Conservation (phyloP, 2,888 invertebrate species). For the Sminthurides aquaticus region DNA sequence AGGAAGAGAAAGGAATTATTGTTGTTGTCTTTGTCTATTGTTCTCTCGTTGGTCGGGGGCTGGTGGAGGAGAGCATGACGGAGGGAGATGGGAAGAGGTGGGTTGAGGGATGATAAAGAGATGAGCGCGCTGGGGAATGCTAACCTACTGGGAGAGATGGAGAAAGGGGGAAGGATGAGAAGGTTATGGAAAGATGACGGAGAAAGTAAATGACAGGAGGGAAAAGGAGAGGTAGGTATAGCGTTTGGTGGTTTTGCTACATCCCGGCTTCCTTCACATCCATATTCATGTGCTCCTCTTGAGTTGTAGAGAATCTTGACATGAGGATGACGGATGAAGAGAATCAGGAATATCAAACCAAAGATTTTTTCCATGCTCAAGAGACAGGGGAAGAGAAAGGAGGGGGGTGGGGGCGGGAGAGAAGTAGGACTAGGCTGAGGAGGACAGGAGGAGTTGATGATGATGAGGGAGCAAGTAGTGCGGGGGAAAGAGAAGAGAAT, state of each 20-base stretch:
- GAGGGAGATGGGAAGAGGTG: neutral
- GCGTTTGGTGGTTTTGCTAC: neutral
- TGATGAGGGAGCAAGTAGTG: neutral
- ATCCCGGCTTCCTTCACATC: neutral
- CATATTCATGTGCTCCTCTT: neutral
- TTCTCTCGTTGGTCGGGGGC: no score
- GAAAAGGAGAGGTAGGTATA: neutral
- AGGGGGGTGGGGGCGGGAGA: no score
- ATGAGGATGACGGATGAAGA: constrained; percentile 26
- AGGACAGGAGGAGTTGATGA: neutral
- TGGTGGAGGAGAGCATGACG: no score
- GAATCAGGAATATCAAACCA: neutral
- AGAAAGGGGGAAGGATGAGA: no score
- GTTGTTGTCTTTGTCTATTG: neutral
- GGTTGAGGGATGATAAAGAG: no score
- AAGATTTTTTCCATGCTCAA: neutral
- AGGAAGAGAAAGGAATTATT: neutral
- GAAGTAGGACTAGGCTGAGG: neutral
- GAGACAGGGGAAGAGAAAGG: neutral
- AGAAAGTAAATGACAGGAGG: neutral
- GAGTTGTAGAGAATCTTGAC: constrained; percentile 9
- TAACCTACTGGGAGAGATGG: no score
- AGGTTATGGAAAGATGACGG: no score
- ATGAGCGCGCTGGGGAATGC: no score
- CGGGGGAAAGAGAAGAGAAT: neutral